These are phyloP conservation scores for Mixornis gularis DNA, from an alignment of 2,113 vertebrate genomes.

Conservation along the genomic window DNA sequence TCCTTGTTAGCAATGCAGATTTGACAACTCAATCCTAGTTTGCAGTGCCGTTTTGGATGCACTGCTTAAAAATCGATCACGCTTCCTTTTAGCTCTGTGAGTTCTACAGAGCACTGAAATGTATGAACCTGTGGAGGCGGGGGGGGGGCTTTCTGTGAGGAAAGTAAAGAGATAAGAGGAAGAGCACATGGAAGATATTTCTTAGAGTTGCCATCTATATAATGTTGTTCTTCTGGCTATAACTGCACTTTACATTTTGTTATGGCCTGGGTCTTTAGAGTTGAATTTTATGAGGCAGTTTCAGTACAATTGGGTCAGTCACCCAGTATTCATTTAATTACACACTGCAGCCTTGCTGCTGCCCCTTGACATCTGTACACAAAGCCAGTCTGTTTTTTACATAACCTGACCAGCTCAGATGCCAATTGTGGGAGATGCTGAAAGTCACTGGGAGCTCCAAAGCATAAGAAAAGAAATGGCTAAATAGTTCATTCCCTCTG, in stretches of 20 bases:
- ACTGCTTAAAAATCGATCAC: background rate
- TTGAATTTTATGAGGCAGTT: background rate
- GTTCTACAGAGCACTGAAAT: background rate
- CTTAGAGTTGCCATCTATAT: background rate
- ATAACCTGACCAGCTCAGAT: background rate
- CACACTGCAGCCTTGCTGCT: background rate
- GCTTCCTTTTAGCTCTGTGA: background rate
- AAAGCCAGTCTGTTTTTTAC: slow-evolving; percentile 1
- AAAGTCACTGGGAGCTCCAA: background rate
- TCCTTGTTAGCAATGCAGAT: background rate
- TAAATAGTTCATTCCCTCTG: background rate
- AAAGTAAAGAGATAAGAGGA: background rate
- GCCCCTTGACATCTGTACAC: background rate
- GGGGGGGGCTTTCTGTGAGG: background rate
- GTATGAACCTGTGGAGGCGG: background rate
- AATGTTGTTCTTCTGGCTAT: slow-evolving; percentile 39
- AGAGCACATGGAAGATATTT: background rate
- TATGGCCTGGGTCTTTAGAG: background rate
- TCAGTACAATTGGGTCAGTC: slow-evolving; percentile 6
- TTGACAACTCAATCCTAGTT: background rate
- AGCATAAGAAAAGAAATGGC: background rate
- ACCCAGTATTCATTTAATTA: slow-evolving; percentile 28
- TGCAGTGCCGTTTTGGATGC: background rate
- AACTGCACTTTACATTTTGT: slow-evolving; percentile 25
- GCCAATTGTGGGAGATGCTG: background rate